phyloP scores from a whole-genome alignment of 1,140 invertebrate species.

The Euura saliciscinereae region DNA sequence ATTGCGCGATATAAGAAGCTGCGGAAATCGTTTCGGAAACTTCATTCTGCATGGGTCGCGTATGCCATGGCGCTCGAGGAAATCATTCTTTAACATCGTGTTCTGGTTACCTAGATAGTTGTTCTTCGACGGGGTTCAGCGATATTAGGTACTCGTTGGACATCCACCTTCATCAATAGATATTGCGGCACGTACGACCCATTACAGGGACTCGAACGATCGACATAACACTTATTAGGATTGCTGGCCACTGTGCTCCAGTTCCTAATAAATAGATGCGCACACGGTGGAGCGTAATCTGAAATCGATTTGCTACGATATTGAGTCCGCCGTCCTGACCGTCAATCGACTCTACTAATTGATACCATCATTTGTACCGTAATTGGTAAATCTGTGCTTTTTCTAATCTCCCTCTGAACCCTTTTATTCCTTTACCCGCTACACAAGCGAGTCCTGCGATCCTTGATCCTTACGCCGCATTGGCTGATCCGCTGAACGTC shows the following conservation, averaged over 20 bases:
- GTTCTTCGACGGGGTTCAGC: no score
- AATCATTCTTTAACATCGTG: not conserved
- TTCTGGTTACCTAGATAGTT: not conserved
- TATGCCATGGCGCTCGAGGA: no score
- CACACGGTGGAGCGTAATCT: not conserved
- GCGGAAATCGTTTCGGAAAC: no score
- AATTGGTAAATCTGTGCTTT: not conserved
- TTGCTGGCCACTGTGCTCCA: not conserved
- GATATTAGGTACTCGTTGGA: not conserved
- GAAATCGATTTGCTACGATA: not conserved
- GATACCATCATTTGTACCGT: not conserved
- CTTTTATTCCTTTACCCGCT: not conserved
- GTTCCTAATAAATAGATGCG: not conserved
- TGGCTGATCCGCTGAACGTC: not conserved
- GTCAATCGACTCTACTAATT: not conserved
- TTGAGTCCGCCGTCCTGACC: not conserved
- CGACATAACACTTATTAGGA: not conserved
- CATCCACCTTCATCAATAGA: slow-evolving; percentile 5
- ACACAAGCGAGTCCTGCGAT: not conserved
- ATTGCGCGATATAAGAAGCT: no score
- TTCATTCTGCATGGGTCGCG: no score
- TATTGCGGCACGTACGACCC: not conserved
- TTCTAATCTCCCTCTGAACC: not conserved
- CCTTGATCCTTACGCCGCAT: not conserved
- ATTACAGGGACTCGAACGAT: not conserved